These are phyloP conservation scores for Latrodectus elegans DNA, from an alignment of 2,888 invertebrate species.

Conservation along the genomic window DNA sequence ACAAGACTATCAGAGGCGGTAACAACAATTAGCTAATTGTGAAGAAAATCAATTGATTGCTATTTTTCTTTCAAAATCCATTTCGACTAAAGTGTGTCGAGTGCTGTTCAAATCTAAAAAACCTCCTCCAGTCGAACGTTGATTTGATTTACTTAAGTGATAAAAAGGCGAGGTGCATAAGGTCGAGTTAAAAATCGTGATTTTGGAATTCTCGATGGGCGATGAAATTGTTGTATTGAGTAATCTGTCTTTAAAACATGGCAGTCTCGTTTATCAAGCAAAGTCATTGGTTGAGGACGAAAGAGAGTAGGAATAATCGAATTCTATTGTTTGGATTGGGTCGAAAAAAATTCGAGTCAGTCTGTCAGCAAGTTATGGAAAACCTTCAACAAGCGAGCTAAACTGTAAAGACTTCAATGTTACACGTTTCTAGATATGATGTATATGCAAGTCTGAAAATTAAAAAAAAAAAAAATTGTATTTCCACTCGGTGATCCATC, in stretches of 20 bases:
- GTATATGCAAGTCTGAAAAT: too few species aligned
- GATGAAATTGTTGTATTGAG: slow-evolving; percentile 25
- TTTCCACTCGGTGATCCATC: too few species aligned
- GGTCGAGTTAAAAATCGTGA: slow-evolving; percentile 4
- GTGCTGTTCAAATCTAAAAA: neutral
- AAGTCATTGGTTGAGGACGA: neutral
- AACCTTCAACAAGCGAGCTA: neutral
- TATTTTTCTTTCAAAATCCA: neutral
- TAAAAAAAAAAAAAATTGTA: too few species aligned
- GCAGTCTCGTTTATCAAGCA: slow-evolving; percentile 32
- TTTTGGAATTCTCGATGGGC: neutral
- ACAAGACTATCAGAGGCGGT: neutral
- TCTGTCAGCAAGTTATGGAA: neutral
- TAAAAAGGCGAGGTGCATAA: neutral
- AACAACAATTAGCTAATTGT: neutral
- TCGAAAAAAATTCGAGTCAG: neutral
- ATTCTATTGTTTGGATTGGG: neutral
- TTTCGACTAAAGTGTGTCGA: neutral
- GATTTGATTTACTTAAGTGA: slow-evolving; percentile 3
- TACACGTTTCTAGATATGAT: neutral
- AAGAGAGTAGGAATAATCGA: neutral
- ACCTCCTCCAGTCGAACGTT: neutral
- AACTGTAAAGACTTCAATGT: neutral
- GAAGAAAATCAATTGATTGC: neutral
- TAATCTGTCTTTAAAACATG: slow-evolving; percentile 45